Evolutionary conservation across 2,797 vertebrate species (phyloP).

Genomic region (Sardinella longiceps): DNA sequence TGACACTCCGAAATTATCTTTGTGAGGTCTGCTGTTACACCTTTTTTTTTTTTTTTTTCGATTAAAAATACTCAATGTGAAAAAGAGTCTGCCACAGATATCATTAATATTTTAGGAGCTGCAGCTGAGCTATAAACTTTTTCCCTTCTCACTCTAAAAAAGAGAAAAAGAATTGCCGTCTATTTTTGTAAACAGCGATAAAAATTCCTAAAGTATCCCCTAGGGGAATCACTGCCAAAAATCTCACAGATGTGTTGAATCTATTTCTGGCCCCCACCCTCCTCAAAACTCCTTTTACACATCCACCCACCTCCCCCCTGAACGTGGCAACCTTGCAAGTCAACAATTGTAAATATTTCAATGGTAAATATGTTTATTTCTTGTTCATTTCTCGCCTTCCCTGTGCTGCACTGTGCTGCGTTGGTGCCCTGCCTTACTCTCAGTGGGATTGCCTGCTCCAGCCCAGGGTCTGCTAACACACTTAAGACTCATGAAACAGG

Average conservation of each 20-base stretch:
- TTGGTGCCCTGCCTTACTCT: neutral
- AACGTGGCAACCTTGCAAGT: neutral
- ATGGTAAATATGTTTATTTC: neutral
- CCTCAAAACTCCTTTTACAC: neutral
- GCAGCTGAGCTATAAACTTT: neutral
- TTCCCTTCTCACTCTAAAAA: neutral
- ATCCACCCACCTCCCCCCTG: neutral
- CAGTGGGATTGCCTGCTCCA: neutral
- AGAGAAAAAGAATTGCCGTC: neutral
- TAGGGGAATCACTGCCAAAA: neutral
- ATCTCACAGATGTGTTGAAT: neutral
- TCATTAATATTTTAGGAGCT: neutral
- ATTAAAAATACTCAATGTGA: neutral
- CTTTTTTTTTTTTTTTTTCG: no score
- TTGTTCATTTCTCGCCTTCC: no score
- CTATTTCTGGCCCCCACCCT: neutral
- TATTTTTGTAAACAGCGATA: neutral
- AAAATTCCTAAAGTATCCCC: neutral
- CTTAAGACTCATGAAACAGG: neutral
- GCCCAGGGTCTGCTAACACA: neutral
- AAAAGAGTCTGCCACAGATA: neutral
- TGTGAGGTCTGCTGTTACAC: neutral
- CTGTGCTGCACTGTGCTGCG: neutral
- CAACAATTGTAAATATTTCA: neutral
- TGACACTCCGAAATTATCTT: neutral